Evolutionary conservation across 2,888 invertebrate species (phyloP).

Genomic region (Cantharis rufa): DNA sequence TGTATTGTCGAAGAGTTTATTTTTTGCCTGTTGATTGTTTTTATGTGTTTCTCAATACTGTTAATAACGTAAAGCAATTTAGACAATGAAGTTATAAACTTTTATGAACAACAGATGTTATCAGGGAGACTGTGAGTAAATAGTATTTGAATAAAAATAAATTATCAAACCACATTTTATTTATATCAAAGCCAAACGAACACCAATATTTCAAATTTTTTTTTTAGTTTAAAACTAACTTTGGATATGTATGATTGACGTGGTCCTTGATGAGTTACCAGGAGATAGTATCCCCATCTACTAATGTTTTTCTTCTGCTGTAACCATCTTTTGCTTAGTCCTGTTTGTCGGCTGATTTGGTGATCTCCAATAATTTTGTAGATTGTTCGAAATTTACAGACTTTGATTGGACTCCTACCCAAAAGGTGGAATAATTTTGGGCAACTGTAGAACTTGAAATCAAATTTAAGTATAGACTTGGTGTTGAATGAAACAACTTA

Average conservation of each 20-base stretch:
- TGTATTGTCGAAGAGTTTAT: background rate
- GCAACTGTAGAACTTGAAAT: slow-evolving; percentile 75
- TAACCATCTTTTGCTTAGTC: too few species aligned
- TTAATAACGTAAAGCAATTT: slow-evolving; percentile 22
- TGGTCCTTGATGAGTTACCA: too few species aligned
- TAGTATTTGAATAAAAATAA: slow-evolving; percentile 6
- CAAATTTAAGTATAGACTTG: background rate
- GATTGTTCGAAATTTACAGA: slow-evolving; percentile 66
- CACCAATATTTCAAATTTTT: background rate
- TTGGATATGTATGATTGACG: too few species aligned
- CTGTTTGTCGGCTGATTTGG: too few species aligned
- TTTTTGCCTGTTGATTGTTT: slow-evolving; percentile 2
- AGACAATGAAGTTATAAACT: slow-evolving; percentile 19
- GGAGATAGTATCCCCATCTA: too few species aligned
- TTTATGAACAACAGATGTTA: slow-evolving; percentile 20
- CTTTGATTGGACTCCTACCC: slow-evolving; percentile 76
- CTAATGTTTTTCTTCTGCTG: too few species aligned
- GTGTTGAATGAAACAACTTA: slow-evolving; percentile 55
- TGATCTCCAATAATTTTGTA: slow-evolving; percentile 60
- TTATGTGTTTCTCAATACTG: slow-evolving; percentile 5
- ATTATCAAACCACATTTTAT: background rate
- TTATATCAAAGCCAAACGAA: background rate
- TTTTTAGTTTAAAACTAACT: too few species aligned
- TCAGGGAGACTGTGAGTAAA: slow-evolving; percentile 22
- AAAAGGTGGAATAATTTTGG: slow-evolving; percentile 75